These are phyloP conservation scores for Perizoma affinitatum DNA, from an alignment of 2,888 invertebrate species.

Conservation along the genomic window DNA sequence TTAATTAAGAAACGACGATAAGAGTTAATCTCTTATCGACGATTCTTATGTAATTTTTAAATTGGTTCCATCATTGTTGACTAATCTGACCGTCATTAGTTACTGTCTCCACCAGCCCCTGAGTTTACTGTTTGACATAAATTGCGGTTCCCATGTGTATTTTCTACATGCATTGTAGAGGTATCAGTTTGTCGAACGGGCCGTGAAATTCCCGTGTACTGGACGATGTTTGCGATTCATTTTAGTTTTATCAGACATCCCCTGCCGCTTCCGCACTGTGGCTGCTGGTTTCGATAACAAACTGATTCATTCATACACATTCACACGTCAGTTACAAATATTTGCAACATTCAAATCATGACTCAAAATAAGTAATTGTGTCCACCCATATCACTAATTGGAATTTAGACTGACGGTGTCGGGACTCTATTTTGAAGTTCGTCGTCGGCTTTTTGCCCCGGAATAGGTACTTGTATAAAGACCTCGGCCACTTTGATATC, in stretches of 20 bases:
- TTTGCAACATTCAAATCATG: conserved; percentile 18
- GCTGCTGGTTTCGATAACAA: conserved; percentile 64
- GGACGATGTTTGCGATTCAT: conserved; percentile 66
- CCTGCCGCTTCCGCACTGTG: conserved; percentile 68
- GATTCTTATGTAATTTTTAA: too few species aligned
- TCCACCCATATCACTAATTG: conserved; percentile 7
- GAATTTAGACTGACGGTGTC: conserved; percentile 6
- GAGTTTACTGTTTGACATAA: conserved; percentile 1
- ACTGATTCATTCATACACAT: conserved; percentile 44
- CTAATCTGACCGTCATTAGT: too few species aligned
- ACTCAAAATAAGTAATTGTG: conserved; percentile 7
- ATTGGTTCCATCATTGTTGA: too few species aligned
- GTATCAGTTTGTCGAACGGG: conserved; percentile 10
- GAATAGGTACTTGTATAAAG: conserved; percentile 7
- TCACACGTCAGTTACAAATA: conserved; percentile 36
- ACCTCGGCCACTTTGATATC: conserved; percentile 18
- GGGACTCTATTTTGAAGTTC: conserved; percentile 9
- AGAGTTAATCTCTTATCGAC: too few species aligned
- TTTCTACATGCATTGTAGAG: conserved; percentile 1
- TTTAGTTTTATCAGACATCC: conserved; percentile 74
- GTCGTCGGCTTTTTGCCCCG: conserved; percentile 5
- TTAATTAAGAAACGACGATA: too few species aligned
- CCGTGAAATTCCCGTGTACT: conserved; percentile 44
- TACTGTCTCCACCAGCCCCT: background rate
- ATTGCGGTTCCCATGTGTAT: conserved; percentile 10